Evolutionary conservation across 2,113 vertebrate genomes (phyloP).

Genomic region (Chionis minor): DNA sequence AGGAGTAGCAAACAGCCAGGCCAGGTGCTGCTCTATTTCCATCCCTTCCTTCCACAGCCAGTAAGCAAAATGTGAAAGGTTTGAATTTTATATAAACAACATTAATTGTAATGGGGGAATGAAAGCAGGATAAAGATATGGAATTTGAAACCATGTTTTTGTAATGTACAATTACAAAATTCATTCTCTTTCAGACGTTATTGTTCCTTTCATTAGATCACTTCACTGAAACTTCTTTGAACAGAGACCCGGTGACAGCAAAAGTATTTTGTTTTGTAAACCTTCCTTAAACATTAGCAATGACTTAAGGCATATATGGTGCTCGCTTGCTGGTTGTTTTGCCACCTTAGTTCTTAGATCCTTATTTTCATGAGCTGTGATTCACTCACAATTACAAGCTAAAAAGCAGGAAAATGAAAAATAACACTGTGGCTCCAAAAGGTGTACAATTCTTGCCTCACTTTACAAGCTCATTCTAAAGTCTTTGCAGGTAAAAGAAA

Average conservation of each 20-base stretch:
- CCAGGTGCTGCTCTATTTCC: not conserved
- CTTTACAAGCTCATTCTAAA: not conserved
- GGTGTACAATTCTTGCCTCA: not conserved
- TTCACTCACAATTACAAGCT: not conserved
- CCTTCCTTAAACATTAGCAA: not conserved
- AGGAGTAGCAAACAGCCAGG: not conserved
- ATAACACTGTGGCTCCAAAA: not conserved
- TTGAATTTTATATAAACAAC: not conserved
- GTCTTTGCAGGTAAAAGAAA: not conserved
- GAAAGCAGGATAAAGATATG: not conserved
- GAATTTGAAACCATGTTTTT: not conserved
- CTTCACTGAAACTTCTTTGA: not conserved
- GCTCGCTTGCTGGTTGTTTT: not conserved
- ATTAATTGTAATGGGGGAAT: not conserved
- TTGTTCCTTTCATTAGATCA: not conserved
- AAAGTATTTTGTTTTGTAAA: not conserved
- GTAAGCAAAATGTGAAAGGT: not conserved
- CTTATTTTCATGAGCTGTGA: not conserved
- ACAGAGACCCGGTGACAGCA: not conserved
- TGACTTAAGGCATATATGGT: not conserved
- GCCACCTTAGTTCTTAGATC: not conserved
- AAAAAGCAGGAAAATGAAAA: not conserved
- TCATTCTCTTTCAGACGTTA: not conserved
- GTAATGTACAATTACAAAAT: accelerated
- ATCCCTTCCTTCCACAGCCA: not conserved